Base-by-base conservation (phyloP, 2,797 vertebrate genomes). In the Varecia variegata region DNA sequence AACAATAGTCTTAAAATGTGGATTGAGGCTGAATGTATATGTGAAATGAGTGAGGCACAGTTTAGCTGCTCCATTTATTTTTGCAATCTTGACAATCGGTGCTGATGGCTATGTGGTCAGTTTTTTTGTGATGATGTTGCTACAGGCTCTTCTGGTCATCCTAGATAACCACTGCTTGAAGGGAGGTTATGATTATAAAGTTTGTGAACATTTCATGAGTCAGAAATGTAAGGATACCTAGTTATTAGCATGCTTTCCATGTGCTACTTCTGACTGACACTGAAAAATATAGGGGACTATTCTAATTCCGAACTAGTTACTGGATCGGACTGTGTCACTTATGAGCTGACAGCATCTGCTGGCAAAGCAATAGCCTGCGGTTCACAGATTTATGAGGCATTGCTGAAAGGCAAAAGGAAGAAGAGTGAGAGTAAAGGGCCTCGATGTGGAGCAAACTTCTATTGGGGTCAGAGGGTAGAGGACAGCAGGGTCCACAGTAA, bases 221-320 rank as follows among this genome's bases (percentile, higher is more conserved):
- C 58, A 43, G 3, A 84, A 96, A 81, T 32, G 38, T 18, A 79
- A 90, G 47, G 25, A 71, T 10, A 5, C 10, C 27, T 68, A n/a
- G 17, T 70, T 82, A 70, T 79, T 76, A 47, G 8, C 13, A 90
- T 81, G 6, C 23, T 52, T 88, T 67, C 76, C 40, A 40, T 45
- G 32, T 54, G 25, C 54, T 23, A 73, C 35, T 60, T 82, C 54
- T 92, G 13, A 84, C 5, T 56, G 58, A 82, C 52, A 38, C 43
- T 73, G 52, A 30, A 87, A 88, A 83, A 80, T 90, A 50, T 8
- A 84, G 71, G 50, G 47, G 40, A n/a, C 52, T 88, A 7, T 45
- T 92, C 81, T 84, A 95, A 92, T 68, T 94, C 60, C 68, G 20
- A 89, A 65, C 70, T 83, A 74, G 43, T 88, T 47, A 85, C 25